Evolutionary conservation across 1,140 invertebrate genomes (phyloP), one percentile per base, ranked within the genome.

Genomic region (Drosophila eugracilis): DNA sequence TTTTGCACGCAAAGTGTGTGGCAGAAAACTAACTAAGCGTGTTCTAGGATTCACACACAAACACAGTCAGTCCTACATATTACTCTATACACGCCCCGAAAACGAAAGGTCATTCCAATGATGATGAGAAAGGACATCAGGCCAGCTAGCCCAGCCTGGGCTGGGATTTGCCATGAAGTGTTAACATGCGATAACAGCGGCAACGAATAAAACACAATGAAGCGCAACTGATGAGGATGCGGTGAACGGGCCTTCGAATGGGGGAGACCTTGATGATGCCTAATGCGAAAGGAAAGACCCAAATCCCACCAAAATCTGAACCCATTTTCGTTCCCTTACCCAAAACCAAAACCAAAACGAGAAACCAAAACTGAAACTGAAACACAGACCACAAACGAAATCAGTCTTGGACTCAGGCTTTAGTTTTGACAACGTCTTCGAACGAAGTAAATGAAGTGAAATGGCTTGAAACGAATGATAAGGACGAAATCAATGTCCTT

Each of bases 31-130:
- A 86, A 85, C 81, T 81, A 81, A 85, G 81, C 81, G 77, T 77
- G 73, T 57, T 65, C 57, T n/a, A 50, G 63, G 47, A 55, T 44
- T 48, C 49, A 39, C 42, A 60, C 58, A n/a, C n/a, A n/a, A n/a
- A n/a, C n/a, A n/a, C n/a, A n/a, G n/a, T n/a, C n/a, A 55, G 59
- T 52, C 39, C 34, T 55, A 67, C 52, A 58, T 57, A 41, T n/a
- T n/a, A n/a, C n/a, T n/a, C 14, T 41, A 17, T 28, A 45, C 53
- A 44, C 52, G 52, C 48, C 36, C 58, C 54, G 69, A 50, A 50
- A 74, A 80, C 62, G 72, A 81, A 85, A 88, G 83, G 83, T 88
- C 83, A 88, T 89, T 78, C 70, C 83, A 88, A 88, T 81, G 78
- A 77, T 83, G 78, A 70, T 60, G 78, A 52, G 72, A 15, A 58